phyloP scores from a whole-genome alignment of 2,888 invertebrate species.

The Beris morrisii region DNA sequence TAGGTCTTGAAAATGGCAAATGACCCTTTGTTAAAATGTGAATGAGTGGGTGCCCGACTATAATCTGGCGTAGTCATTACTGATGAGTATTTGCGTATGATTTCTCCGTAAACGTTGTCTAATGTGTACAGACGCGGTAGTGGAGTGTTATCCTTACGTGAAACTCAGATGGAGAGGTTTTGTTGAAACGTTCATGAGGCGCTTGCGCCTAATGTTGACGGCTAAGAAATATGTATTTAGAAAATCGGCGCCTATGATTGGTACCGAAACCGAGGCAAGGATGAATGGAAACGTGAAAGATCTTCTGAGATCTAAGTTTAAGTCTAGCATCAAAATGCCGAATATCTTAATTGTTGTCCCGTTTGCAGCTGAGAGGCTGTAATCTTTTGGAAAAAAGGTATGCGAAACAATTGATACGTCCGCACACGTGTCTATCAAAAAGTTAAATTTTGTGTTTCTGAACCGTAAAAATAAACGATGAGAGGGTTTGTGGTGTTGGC shows the following conservation, averaged over 20 bases:
- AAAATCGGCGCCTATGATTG: background rate
- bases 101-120: background rate
- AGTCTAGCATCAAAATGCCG: background rate
- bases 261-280: background rate
- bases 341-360: background rate
- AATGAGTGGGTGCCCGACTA: conserved; percentile 5
- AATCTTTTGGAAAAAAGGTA: background rate
- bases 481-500: background rate
- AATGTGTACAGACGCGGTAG: background rate
- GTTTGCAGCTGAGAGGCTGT: background rate
- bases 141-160: too few species aligned
- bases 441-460: background rate
- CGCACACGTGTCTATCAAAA: background rate
- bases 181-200: background rate
- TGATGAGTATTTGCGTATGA: background rate
- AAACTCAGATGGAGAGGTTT: too few species aligned
- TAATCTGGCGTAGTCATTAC: background rate
- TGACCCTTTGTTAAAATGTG: conserved; percentile 39
- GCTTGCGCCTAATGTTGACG: background rate
- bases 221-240: background rate
- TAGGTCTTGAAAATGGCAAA: conserved; percentile 23
- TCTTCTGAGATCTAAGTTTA: background rate
- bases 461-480: background rate
- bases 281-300: background rate
- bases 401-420: background rate